These are phyloP conservation scores for Mythimna lalbum DNA, from an alignment of 2,888 invertebrate genomes.

Conservation along the genomic window DNA sequence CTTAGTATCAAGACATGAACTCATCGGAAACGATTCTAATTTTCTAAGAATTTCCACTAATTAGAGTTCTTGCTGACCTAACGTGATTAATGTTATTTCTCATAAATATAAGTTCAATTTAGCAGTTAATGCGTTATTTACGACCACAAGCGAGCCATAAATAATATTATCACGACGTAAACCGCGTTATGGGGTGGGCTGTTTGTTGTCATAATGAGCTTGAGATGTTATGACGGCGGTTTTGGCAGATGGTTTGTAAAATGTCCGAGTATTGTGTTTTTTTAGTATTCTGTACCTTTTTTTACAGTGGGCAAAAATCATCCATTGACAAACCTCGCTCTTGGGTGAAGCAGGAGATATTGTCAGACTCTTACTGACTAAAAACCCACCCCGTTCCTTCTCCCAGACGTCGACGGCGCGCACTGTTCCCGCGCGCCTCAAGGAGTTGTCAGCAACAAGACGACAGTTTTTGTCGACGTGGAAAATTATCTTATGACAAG, in stretches of 20 bases:
- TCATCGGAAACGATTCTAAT: neutral
- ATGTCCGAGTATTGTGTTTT: neutral
- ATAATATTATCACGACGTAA: slow-evolving; percentile 59
- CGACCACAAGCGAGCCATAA: slow-evolving; percentile 44
- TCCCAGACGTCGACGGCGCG: too few relatives aligned
- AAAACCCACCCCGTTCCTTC: too few relatives aligned
- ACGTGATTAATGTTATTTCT: slow-evolving; percentile 26
- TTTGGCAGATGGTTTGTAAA: slow-evolving; percentile 2
- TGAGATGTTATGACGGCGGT: slow-evolving; percentile 19
- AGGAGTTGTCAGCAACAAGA: too few relatives aligned
- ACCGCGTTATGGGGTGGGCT: slow-evolving; percentile 47
- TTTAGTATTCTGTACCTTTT: too few relatives aligned
- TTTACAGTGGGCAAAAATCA: too few relatives aligned
- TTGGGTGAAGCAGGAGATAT: too few relatives aligned
- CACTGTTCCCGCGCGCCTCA: too few relatives aligned
- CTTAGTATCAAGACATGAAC: neutral
- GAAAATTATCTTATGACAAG: too few relatives aligned
- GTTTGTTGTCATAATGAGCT: slow-evolving; percentile 47
- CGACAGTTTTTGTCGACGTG: too few relatives aligned
- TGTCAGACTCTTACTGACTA: too few relatives aligned
- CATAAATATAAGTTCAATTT: slow-evolving; percentile 51
- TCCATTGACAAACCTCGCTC: too few relatives aligned
- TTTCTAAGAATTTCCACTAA: slow-evolving; percentile 8
- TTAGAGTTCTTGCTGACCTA: slow-evolving; percentile 25
- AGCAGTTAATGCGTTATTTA: slow-evolving; percentile 53